phyloP scores from a whole-genome alignment of 2,888 invertebrate species.

The Mythimna impura region DNA sequence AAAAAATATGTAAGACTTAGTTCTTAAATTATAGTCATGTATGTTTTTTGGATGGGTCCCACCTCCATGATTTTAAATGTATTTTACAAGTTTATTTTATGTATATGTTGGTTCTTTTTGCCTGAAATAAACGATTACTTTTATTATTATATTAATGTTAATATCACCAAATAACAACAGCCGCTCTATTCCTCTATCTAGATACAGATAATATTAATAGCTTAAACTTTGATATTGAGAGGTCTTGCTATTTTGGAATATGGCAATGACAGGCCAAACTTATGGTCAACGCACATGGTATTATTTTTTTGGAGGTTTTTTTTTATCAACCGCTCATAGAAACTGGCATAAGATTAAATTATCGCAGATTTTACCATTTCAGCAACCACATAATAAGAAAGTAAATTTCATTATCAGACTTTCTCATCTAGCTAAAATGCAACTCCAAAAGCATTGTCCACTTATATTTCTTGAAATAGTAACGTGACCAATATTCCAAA shows the following conservation, averaged over 20 bases:
- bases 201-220: too few relatives aligned
- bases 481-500: not conserved
- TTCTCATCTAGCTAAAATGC: constrained; percentile 1
- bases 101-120: too few relatives aligned
- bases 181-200: too few relatives aligned
- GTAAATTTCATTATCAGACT: not conserved
- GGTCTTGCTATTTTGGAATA: not conserved
- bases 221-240: too few relatives aligned
- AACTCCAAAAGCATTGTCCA: constrained; percentile 10
- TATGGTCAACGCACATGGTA: not conserved
- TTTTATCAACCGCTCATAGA: not conserved
- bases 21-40: too few relatives aligned
- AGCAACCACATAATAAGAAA: not conserved
- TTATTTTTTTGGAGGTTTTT: not conserved
- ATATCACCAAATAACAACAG: too few relatives aligned
- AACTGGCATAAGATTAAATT: not conserved
- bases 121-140: too few relatives aligned
- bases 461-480: constrained; percentile 1
- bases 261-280: not conserved
- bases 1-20: too few relatives aligned
- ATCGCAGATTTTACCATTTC: not conserved
- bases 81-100: too few relatives aligned
- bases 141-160: too few relatives aligned
- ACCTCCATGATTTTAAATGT: too few relatives aligned
- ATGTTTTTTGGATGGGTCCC: too few relatives aligned